phyloP scores from a whole-genome alignment of 1,140 invertebrate genomes.

The Anastrepha obliqua region DNA sequence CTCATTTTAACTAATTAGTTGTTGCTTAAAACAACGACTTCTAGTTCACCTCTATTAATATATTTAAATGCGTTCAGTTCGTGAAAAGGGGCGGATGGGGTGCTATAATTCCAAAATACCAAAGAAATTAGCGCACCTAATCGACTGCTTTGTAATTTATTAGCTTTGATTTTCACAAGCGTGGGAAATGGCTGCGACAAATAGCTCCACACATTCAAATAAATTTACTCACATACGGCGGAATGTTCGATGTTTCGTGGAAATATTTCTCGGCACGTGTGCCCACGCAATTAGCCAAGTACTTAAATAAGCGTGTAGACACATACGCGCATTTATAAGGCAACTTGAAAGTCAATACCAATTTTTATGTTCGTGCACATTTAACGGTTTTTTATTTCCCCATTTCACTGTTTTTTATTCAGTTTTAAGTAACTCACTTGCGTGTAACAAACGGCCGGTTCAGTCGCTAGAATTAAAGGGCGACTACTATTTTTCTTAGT shows the following conservation, averaged over 20 bases:
- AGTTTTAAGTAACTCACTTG: too few species aligned
- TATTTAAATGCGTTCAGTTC: too few species aligned
- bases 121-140: too few species aligned
- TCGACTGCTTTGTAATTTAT: background rate
- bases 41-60: too few species aligned
- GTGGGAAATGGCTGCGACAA: background rate
- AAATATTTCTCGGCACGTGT: background rate
- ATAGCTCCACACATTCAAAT: background rate
- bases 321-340: background rate
- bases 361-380: background rate
- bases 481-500: too few species aligned
- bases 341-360: background rate
- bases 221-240: background rate
- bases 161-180: background rate
- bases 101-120: too few species aligned
- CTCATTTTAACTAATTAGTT: too few species aligned
- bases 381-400: background rate
- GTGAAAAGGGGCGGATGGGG: too few species aligned
- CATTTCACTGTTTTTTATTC: too few species aligned
- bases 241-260: background rate
- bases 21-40: too few species aligned
- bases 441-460: too few species aligned
- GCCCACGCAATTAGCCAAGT: background rate
- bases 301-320: background rate
- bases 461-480: too few species aligned